Evolutionary conservation across 2,797 vertebrate species (phyloP).

Genomic region (Gymnothorax javanicus): DNA sequence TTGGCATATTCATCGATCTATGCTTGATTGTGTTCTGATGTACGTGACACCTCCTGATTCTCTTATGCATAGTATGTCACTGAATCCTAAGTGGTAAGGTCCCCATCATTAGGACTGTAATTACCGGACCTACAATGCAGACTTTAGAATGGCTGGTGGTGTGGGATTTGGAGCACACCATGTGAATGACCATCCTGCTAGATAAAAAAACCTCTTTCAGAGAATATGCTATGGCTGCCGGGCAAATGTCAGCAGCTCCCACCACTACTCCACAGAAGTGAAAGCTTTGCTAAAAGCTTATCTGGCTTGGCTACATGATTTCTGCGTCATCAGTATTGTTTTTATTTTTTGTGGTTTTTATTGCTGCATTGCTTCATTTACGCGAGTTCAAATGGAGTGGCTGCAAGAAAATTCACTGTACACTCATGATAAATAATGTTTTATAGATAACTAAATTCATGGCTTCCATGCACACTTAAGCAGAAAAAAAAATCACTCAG

Average conservation of each 20-base stretch:
- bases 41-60: no score
- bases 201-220: not conserved
- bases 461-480: not conserved
- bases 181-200: conserved; percentile 3
- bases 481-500: not conserved
- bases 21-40: no score
- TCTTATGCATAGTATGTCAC: conserved; percentile 12
- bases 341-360: conserved; percentile 6
- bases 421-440: not conserved
- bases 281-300: not conserved
- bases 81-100: conserved; percentile 22
- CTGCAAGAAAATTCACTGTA: not conserved
- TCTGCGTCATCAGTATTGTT: not conserved
- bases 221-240: conserved; percentile 17
- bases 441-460: not conserved
- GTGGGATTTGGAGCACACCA: conserved; percentile 4
- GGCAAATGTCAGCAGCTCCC: conserved; percentile 26
- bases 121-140: conserved; percentile 13
- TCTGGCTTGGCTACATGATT: not conserved
- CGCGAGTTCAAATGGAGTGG: not conserved
- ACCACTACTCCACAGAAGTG: not conserved
- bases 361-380: not conserved
- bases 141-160: not conserved
- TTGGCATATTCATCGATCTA: no score
- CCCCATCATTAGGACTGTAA: conserved; percentile 34